Conservation (phyloP, 2,113 vertebrate species). For the Cettia cetti region DNA sequence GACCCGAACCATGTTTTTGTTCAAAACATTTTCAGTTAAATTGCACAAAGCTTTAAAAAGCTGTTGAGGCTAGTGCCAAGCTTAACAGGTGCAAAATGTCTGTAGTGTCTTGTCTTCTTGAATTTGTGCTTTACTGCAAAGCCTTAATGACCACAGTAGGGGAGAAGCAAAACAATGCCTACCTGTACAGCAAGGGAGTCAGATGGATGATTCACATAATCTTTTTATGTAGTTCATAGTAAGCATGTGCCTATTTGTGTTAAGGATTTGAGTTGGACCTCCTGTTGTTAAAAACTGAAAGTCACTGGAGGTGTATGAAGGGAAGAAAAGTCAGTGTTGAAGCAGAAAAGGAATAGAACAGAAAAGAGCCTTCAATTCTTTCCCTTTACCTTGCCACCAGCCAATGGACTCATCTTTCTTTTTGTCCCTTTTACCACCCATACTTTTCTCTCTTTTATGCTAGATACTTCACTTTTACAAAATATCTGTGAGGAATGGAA, state of each 20-base stretch:
- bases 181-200: not conserved
- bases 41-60: not conserved
- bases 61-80: not conserved
- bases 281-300: not conserved
- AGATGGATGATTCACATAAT: not conserved
- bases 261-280: not conserved
- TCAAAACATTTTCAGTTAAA: not conserved
- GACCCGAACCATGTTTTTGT: not conserved
- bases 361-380: not conserved
- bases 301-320: not conserved
- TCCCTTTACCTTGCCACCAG: not conserved
- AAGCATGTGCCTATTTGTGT: not conserved
- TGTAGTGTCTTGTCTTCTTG: not conserved
- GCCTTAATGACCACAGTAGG: not conserved
- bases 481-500: not conserved
- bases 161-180: not conserved
- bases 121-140: not conserved
- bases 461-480: not conserved
- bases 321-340: not conserved
- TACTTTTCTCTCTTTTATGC: not conserved
- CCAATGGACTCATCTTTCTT: not conserved
- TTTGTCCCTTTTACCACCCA: not conserved
- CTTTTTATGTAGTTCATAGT: not conserved
- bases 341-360: not conserved
- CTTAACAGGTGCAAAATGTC: not conserved